Evolutionary conservation across 2,797 vertebrate species (phyloP).

Genomic region (Anabacerthia variegaticeps): DNA sequence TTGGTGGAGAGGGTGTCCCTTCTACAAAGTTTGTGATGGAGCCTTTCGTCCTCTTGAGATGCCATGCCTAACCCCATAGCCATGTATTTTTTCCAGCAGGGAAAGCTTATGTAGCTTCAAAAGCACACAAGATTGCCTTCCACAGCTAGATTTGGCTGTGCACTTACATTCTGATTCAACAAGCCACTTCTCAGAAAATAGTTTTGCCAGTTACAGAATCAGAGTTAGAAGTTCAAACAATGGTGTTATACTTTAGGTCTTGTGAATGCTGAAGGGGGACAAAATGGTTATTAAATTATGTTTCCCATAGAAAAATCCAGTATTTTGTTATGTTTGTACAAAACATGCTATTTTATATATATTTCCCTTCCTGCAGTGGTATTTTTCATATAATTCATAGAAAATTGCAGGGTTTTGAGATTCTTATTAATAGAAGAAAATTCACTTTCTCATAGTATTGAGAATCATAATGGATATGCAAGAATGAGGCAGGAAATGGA

Average conservation of each 20-base stretch:
- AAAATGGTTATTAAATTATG: background rate
- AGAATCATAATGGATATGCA: background rate
- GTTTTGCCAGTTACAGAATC: background rate
- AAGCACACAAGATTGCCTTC: background rate
- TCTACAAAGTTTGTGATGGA: background rate
- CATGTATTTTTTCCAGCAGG: background rate
- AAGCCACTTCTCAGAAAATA: background rate
- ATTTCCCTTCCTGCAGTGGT: background rate
- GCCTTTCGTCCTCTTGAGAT: background rate
- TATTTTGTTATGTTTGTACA: background rate
- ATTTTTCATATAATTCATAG: background rate
- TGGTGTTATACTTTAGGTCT: background rate
- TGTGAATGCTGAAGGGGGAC: background rate
- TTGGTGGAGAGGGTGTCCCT: background rate
- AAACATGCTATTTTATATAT: background rate
- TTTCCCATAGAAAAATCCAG: background rate
- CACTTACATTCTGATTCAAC: background rate
- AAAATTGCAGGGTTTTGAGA: background rate
- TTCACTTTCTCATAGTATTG: background rate
- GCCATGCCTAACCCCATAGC: background rate
- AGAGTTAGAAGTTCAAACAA: background rate
- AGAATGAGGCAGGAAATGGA: slow-evolving; percentile 6
- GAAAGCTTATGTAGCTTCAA: background rate
- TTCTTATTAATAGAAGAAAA: background rate
- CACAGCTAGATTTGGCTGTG: background rate